These are phyloP conservation scores for Adelosebastes latens DNA, from an alignment of 2,797 vertebrate genomes.

Conservation along the genomic window DNA sequence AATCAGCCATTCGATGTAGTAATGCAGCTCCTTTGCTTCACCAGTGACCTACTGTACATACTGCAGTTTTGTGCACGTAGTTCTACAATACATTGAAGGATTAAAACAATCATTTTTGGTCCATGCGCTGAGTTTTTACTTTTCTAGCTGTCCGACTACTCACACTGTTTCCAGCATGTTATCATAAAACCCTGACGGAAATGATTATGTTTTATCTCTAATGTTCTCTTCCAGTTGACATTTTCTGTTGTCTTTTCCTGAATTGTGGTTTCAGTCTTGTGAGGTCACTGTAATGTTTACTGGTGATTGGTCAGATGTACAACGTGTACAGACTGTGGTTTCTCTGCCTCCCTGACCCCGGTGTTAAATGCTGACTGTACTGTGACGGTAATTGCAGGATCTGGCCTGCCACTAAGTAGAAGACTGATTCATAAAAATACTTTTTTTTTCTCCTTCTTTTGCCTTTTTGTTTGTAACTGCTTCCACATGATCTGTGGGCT, in stretches of 20 bases:
- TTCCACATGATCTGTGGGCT: conserved; percentile 64
- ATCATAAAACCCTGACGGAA: neutral
- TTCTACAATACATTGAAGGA: neutral
- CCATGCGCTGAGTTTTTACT: neutral
- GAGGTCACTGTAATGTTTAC: neutral
- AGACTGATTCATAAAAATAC: conserved; percentile 65
- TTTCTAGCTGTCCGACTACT: neutral
- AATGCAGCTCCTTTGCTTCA: neutral
- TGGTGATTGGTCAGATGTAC: conserved; percentile 16
- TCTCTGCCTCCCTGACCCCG: conserved; percentile 56
- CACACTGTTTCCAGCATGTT: neutral
- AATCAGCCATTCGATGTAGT: neutral
- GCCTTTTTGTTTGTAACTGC: conserved; percentile 66
- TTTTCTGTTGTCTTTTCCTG: neutral
- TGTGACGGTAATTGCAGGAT: conserved; percentile 66
- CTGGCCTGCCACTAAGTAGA: conserved; percentile 49
- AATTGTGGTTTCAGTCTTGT: neutral
- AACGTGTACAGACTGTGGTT: conserved; percentile 26
- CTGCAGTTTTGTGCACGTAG: neutral
- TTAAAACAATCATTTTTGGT: too few relatives aligned
- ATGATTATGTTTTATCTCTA: neutral
- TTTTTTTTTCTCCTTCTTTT: conserved; percentile 11
- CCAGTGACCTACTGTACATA: neutral
- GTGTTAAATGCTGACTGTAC: conserved; percentile 43
- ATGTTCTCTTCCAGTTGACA: neutral